These are phyloP conservation scores for Drosophila bifasciata DNA, from an alignment of 1,140 invertebrate species.

Conservation along the genomic window DNA sequence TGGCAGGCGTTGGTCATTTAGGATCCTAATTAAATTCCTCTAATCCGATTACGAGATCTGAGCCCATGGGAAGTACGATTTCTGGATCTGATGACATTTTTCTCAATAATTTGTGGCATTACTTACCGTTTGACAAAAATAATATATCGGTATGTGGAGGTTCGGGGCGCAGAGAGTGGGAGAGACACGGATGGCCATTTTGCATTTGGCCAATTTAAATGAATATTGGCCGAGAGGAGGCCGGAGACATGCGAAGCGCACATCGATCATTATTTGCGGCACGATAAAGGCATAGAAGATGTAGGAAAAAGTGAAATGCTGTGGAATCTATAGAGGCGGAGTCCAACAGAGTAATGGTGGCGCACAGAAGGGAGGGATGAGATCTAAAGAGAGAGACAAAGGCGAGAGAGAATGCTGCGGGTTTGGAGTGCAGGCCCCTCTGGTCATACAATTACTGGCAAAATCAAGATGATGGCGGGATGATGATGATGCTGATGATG, in stretches of 20 bases:
- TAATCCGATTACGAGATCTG: slow-evolving; percentile 18
- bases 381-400: not conserved
- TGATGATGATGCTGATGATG: slow-evolving; percentile 46
- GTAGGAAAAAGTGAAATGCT: slow-evolving; percentile 58
- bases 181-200: slow-evolving; percentile 44
- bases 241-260: slow-evolving; percentile 71
- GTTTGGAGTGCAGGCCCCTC: slow-evolving; percentile 23
- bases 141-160: not conserved
- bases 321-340: slow-evolving; percentile 14
- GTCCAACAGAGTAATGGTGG: slow-evolving; percentile 1
- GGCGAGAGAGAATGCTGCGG: too few relatives aligned
- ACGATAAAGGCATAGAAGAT: slow-evolving; percentile 41
- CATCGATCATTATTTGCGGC: slow-evolving; percentile 81
- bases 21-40: slow-evolving; percentile 67
- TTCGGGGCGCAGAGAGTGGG: not conserved
- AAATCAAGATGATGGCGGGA: slow-evolving; percentile 37
- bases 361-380: slow-evolving; percentile 60
- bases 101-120: slow-evolving; percentile 76
- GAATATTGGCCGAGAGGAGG: slow-evolving; percentile 44
- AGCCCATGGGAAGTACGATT: too few relatives aligned
- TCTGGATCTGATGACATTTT: slow-evolving; percentile 51
- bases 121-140: slow-evolving; percentile 45
- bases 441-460: slow-evolving; percentile 64
- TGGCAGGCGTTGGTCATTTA: slow-evolving; percentile 55
- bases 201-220: slow-evolving; percentile 75